Conservation (phyloP, 1,140 invertebrate species). For the Panagrolaimus sp. region DNA sequence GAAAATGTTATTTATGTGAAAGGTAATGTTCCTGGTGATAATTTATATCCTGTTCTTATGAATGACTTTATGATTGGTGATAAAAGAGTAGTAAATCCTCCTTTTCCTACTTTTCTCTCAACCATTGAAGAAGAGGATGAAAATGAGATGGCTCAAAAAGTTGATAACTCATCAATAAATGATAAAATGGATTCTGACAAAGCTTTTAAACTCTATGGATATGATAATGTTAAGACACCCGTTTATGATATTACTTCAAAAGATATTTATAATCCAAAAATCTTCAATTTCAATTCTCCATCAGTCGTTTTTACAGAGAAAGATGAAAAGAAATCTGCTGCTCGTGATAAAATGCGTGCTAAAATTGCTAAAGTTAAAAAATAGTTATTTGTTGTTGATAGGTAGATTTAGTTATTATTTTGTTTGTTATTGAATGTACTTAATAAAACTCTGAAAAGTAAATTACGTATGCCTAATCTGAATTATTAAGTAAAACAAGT, state of each 20-base stretch:
- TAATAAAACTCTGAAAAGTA: too few species aligned
- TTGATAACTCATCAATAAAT: neutral
- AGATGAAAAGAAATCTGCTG: conserved; percentile 39
- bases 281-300: conserved; percentile 47
- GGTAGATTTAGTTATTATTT: conserved; percentile 11
- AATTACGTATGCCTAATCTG: too few species aligned
- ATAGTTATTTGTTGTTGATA: conserved; percentile 29
- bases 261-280: conserved; percentile 38
- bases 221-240: neutral
- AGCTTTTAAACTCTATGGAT: too few species aligned
- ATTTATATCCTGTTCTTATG: conserved; percentile 42
- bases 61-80: conserved; percentile 37
- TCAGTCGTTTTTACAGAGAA: conserved; percentile 49
- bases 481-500: too few species aligned
- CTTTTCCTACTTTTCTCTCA: conserved; percentile 49
- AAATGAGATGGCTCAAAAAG: conserved; percentile 1
- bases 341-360: conserved; percentile 44
- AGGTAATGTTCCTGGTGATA: conserved; percentile 47
- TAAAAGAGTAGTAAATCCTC: conserved; percentile 42
- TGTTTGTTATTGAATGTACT: neutral
- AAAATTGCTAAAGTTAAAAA: conserved; percentile 57
- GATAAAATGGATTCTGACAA: too few species aligned
- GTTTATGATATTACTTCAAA: conserved; percentile 18
- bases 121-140: conserved; percentile 26
- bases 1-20: conserved; percentile 53